phyloP scores from a whole-genome alignment of 2,888 invertebrate species.

The Hyppa rectilinea region DNA sequence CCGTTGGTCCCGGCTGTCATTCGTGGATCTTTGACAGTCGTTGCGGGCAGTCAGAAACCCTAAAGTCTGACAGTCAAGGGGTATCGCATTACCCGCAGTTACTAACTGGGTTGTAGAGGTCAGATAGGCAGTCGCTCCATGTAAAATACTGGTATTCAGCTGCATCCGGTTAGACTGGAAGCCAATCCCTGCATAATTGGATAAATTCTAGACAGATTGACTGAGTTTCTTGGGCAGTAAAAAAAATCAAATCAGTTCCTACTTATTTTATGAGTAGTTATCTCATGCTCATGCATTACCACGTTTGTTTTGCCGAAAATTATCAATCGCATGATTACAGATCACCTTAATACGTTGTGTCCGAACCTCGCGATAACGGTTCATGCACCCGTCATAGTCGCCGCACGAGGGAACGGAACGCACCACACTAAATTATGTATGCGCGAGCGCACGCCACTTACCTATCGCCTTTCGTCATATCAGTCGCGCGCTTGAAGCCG shows the following conservation, averaged over 20 bases:
- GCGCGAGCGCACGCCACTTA: slow-evolving; percentile 70
- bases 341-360: slow-evolving; percentile 39
- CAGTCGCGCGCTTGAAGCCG: slow-evolving; percentile 71
- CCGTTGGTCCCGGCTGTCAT: no score
- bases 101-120: no score
- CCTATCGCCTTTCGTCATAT: slow-evolving; percentile 62
- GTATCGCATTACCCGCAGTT: no score
- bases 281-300: background rate
- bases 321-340: slow-evolving; percentile 34
- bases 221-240: background rate
- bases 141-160: no score
- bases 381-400: slow-evolving; percentile 73
- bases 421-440: slow-evolving; percentile 64
- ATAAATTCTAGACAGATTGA: no score
- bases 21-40: no score
- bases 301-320: slow-evolving; percentile 45
- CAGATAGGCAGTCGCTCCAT: no score
- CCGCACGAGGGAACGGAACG: slow-evolving; percentile 69
- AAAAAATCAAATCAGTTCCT: slow-evolving; percentile 5
- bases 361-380: slow-evolving; percentile 72
- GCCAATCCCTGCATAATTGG: no score
- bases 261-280: background rate
- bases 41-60: no score
- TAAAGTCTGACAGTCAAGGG: no score
- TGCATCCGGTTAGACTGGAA: no score